These are phyloP conservation scores for Notamacropus eugenii DNA, from an alignment of 2,797 vertebrate genomes.

Conservation along the genomic window DNA sequence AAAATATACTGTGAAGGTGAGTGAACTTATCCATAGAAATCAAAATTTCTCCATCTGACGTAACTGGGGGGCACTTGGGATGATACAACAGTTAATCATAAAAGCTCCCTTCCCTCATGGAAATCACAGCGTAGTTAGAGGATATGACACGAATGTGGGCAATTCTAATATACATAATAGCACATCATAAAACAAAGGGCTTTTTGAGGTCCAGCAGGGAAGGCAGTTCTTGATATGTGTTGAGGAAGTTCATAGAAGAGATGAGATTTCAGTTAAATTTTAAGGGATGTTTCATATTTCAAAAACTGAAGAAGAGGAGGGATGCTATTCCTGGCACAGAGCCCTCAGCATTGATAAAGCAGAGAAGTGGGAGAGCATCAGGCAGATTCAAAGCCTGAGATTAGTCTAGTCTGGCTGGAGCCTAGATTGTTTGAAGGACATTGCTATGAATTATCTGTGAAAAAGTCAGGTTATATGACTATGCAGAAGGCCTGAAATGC, in stretches of 20 bases:
- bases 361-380: background rate
- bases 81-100: background rate
- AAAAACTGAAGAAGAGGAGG: background rate
- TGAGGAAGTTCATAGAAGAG: background rate
- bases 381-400: background rate
- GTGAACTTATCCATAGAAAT: background rate
- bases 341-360: background rate
- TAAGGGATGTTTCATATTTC: background rate
- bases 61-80: background rate
- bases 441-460: background rate
- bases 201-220: background rate
- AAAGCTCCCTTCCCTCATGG: background rate
- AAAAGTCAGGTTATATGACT: background rate
- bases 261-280: background rate
- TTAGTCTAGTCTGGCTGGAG: background rate
- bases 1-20: background rate
- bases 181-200: background rate
- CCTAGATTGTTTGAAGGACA: background rate
- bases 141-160: background rate
- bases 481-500: background rate
- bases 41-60: background rate
- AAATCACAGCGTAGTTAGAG: background rate
- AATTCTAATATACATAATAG: background rate
- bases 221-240: background rate
- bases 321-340: background rate